Base-by-base conservation (phyloP, 1,140 invertebrate species). In the Piezodorus guildinii region DNA sequence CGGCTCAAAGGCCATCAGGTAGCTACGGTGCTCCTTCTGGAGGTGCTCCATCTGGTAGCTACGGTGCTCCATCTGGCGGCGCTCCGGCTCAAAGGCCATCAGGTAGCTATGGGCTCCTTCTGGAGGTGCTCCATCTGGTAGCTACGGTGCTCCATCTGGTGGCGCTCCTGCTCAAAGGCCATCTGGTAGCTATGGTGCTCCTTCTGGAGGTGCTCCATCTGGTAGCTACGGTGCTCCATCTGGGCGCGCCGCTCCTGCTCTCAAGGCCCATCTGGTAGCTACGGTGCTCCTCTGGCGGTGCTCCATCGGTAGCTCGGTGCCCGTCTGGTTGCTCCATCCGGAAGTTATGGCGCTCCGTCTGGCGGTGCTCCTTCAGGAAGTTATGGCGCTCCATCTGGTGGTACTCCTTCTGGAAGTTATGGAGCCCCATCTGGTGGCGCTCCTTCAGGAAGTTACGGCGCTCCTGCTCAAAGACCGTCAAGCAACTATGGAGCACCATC, bases 181-280 rank as follows among this genome's bases (percentile, higher is more conserved):
- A 10, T 19, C 17, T 23, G 21, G 52, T 15, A 23, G 17, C 15
- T 23, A 19, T 39, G 60, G 61, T 34, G 34, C 34, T 39, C 34
- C 34, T 10, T 61, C 54, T 34, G 52, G 61, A 23, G 59, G 59
- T 5, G 30, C 16, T 15, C 64, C 61, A 6, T 68, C 67, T 0
- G 52, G 51, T 8, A 54, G 60, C 58, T 69, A 68, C 52, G 64
- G 66, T 17, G 62, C 68, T 34, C 65, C 68, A 0, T n/a, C 21
- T 27, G 62, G 61, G 4, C 10, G 19, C 12, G 34, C 52, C 9
- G 15, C 19, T 49, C n/a, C 60, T 1, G 44, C 39, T 60, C 43
- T 54, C 25, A n/a, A 43, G 34, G 51, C 27, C 63, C 63, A 6
- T 49, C 43, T 19, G 17, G 49, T 15, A 43, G 30, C 21, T 56